phyloP scores from a whole-genome alignment of 2,113 vertebrate genomes.

The Scophthalmus maximus region DNA sequence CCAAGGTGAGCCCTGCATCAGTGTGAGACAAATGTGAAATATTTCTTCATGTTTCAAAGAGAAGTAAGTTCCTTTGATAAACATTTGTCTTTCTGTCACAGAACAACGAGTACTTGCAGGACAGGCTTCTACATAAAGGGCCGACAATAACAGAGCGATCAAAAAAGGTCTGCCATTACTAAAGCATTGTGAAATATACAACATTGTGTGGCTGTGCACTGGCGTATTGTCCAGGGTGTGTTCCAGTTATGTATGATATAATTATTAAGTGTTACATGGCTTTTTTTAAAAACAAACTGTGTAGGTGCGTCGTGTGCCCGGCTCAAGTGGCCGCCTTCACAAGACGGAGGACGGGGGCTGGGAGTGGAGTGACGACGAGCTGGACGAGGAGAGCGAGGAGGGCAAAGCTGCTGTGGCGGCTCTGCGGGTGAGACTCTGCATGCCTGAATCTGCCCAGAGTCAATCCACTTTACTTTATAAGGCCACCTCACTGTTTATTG shows the following conservation, averaged over 20 bases:
- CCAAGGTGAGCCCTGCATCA: slow-evolving; percentile 85
- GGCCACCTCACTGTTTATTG: neutral
- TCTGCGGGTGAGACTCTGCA: slow-evolving; percentile 73
- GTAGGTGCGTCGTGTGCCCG: slow-evolving; percentile 81
- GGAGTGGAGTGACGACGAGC: slow-evolving; percentile 84
- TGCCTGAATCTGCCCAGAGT: neutral
- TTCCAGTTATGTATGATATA: neutral
- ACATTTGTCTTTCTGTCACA: slow-evolving; percentile 36
- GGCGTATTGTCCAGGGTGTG: neutral
- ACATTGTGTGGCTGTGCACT: neutral
- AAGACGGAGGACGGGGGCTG: slow-evolving; percentile 83
- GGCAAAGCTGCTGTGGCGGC: slow-evolving; percentile 79
- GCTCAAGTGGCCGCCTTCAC: slow-evolving; percentile 81
- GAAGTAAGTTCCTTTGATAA: neutral
- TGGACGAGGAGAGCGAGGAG: slow-evolving; percentile 83
- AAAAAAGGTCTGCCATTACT: slow-evolving; percentile 72
- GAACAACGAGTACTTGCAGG: slow-evolving; percentile 80
- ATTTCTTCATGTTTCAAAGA: neutral
- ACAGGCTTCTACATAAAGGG: slow-evolving; percentile 77
- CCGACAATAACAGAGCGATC: slow-evolving; percentile 80
- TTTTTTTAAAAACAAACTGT: neutral
- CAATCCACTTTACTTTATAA: neutral
- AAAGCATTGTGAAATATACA: neutral
- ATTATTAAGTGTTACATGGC: neutral
- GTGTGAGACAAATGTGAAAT: neutral